Base-by-base conservation (phyloP, 2,797 vertebrate genomes). In the Xenentodon cancila region DNA sequence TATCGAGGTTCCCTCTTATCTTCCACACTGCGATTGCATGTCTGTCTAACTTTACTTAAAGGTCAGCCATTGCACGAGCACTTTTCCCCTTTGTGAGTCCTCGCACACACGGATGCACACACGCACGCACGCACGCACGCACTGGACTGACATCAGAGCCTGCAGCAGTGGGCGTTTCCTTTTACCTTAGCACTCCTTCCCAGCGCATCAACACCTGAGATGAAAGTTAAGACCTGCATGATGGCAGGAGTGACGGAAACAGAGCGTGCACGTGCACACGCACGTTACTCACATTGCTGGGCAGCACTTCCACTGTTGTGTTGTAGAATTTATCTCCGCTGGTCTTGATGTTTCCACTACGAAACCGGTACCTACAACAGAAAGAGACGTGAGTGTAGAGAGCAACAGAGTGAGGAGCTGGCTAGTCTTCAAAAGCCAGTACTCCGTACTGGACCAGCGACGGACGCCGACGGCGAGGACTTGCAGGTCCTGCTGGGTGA, bases 291-390 rank as follows among this genome's bases (percentile, higher is more conserved):
- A 96, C 95, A 18, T 87, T 66, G 69, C 63, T 84, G 53, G 93
- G 91, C 53, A 93, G 82, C 44, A 93, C 92, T 63, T 96, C 93
- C 72, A 97, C 94, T 0, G 93, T 95, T 15, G 95, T 92, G 80
- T 96, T 94, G 71, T 89, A 83, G 40, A 97, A 89, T 77, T 87
- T 80, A 74, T 97, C 95, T 59, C 79, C 80, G 20, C 85, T 91
- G 6, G 91, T 91, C 42, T 95, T 91, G 1, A 81, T 40, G 50
- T 93, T 95, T 77, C 95, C 95, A 87, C 93, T 95, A 71, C 71
- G 92, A 72, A 96, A 95, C 27, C 87, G 50, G 79, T 92, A 97
- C 64, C 95, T 96, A 53, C 21, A 59, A 12, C 1, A 0, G 34
- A 34, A 49, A n/a, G 5, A 71, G 25, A 25, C 25, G 3, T 5